phyloP scores from a whole-genome alignment of 2,888 invertebrate genomes.

The Melieria picta region DNA sequence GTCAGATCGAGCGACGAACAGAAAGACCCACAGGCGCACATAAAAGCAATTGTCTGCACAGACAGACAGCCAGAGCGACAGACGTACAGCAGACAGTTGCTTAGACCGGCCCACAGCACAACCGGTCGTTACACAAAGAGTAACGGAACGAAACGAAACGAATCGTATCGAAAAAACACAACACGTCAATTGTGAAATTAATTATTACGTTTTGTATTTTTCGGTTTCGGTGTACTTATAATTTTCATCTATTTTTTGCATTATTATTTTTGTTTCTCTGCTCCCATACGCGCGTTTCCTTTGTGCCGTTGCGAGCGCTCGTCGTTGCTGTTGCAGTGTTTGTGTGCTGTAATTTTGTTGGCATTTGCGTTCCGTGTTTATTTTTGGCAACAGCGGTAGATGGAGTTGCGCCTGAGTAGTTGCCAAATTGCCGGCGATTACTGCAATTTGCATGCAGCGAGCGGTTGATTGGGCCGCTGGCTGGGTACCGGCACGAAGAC shows the following conservation, averaged over 20 bases:
- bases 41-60: too few species aligned
- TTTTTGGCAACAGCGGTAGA: slow-evolving; percentile 25
- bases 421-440: slow-evolving; percentile 30
- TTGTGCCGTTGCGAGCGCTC: slow-evolving; percentile 5
- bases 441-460: slow-evolving; percentile 27
- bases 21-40: too few species aligned
- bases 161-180: neutral
- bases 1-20: neutral
- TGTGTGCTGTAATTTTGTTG: neutral
- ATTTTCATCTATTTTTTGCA: too few species aligned
- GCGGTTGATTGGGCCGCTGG: slow-evolving; percentile 15
- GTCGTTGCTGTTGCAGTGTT: neutral
- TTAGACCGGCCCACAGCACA: too few species aligned
- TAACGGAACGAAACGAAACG: too few species aligned
- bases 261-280: neutral
- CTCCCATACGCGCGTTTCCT: slow-evolving; percentile 22
- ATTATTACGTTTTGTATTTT: slow-evolving; percentile 24
- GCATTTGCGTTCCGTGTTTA: neutral
- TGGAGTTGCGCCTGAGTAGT: slow-evolving; percentile 26
- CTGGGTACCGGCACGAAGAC: neutral
- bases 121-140: too few species aligned
- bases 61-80: too few species aligned
- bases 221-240: slow-evolving; percentile 3
- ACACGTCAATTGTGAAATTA: slow-evolving; percentile 31
- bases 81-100: too few species aligned